A percentile compares a stretch with the other conserved stretches of the same genome.
Evolutionary conservation across 1,140 invertebrate species (phyloP).

Genomic region (Drosophila sturtevanti): DNA sequence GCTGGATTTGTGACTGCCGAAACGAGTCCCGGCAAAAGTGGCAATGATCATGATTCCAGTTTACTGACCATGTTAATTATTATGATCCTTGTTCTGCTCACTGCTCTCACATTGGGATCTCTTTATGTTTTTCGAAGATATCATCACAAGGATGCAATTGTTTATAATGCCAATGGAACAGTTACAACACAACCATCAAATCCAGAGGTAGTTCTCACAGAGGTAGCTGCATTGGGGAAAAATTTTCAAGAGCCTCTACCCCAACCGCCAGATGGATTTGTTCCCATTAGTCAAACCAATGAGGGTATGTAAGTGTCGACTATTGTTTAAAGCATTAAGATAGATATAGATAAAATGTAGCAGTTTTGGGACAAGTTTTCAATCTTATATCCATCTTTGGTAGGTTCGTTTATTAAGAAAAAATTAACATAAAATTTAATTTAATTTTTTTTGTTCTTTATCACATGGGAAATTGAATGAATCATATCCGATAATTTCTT

Average conservation of each 20-base stretch:
- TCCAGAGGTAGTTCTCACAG: conserved; percentile 56
- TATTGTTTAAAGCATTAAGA: too few species aligned
- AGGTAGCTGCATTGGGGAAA: conserved; percentile 50
- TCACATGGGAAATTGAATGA: too few species aligned
- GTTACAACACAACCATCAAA: conserved; percentile 31
- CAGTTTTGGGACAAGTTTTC: too few species aligned
- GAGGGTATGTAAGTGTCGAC: conserved; percentile 82
- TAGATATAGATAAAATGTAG: too few species aligned
- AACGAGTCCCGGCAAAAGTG: conserved; percentile 33
- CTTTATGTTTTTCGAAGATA: conserved; percentile 75
- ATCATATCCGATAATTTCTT: too few species aligned
- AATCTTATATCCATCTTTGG: too few species aligned
- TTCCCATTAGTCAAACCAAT: conserved; percentile 49
- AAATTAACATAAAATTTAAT: too few species aligned
- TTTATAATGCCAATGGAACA: conserved; percentile 60
- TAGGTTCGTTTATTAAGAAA: too few species aligned
- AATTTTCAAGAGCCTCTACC: conserved; percentile 75
- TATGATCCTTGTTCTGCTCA: conserved; percentile 65
- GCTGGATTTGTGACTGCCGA: conserved; percentile 62
- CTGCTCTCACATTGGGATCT: conserved; percentile 56
- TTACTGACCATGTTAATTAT: conserved; percentile 65
- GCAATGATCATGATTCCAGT: conserved; percentile 57
- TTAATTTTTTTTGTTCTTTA: too few species aligned
- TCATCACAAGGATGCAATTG: conserved; percentile 60
- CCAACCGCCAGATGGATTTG: conserved; percentile 37